A percentile compares a stretch with the other conserved stretches of the same genome.
These are phyloP conservation scores for Stenchaetothrips biformis DNA, from an alignment of 2,888 invertebrate species.

Conservation along the genomic window DNA sequence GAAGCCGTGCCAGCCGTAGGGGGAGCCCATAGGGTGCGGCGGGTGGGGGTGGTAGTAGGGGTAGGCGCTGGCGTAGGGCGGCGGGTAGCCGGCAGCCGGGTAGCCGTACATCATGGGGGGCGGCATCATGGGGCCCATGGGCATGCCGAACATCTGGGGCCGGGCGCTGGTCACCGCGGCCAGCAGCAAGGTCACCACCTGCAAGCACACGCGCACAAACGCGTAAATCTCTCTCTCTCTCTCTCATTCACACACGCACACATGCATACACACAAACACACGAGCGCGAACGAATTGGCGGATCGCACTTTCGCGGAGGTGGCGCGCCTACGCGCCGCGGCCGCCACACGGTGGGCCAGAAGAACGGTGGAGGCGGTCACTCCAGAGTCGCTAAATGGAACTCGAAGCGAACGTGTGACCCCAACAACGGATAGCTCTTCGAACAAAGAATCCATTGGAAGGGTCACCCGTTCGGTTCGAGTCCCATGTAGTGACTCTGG, in stretches of 20 bases:
- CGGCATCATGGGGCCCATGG: background rate
- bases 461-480: too few relatives aligned
- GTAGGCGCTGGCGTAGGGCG: constrained; percentile 11
- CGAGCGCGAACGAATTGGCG: background rate
- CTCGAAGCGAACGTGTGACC: too few relatives aligned
- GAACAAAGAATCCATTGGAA: too few relatives aligned
- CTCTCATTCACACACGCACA: too few relatives aligned
- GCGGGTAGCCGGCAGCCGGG: background rate
- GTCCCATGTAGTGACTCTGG: too few relatives aligned
- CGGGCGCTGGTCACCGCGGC: background rate
- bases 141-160: background rate
- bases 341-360: too few relatives aligned
- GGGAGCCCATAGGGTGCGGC: background rate
- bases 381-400: too few relatives aligned
- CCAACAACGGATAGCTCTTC: too few relatives aligned
- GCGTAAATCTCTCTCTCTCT: too few relatives aligned
- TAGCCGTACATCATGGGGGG: background rate
- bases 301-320: background rate
- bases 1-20: constrained; percentile 8
- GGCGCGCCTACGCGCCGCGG: too few relatives aligned
- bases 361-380: too few relatives aligned
- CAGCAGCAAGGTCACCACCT: background rate
- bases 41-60: background rate
- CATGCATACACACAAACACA: background rate
- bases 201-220: background rate